phyloP scores from a whole-genome alignment of 2,113 vertebrate genomes.

The Mungos mungo region DNA sequence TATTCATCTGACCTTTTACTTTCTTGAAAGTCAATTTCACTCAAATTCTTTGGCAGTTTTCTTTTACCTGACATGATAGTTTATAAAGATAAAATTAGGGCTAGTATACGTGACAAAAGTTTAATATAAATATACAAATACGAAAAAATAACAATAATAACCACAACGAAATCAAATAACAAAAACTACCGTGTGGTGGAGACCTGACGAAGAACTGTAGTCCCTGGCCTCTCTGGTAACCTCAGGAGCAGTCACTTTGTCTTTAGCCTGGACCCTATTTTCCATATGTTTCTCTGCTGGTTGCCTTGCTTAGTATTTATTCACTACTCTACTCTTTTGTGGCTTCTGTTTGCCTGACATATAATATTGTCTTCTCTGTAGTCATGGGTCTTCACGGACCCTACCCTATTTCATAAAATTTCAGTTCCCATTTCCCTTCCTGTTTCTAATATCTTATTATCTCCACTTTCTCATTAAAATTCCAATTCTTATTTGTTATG shows the following conservation, averaged over 20 bases:
- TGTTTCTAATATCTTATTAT: background rate
- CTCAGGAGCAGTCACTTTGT: background rate
- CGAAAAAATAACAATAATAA: background rate
- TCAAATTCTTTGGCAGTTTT: background rate
- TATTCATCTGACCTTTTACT: background rate
- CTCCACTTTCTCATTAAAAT: background rate
- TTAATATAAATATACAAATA: background rate
- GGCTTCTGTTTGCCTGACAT: background rate
- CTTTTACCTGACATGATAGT: background rate
- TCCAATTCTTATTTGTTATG: background rate
- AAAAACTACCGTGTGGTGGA: background rate
- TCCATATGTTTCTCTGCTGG: background rate
- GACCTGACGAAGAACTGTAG: background rate
- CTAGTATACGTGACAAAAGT: background rate
- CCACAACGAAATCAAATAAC: background rate
- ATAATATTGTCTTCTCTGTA: background rate
- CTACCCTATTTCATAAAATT: background rate
- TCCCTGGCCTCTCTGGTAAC: background rate
- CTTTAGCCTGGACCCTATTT: background rate
- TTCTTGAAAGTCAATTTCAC: background rate
- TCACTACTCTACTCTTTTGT: background rate
- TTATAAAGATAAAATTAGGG: background rate
- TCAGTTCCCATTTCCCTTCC: background rate
- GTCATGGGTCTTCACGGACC: background rate
- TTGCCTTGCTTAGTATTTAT: background rate